These are phyloP conservation scores for Cordilura impudica DNA, from an alignment of 2,888 invertebrate species.

Conservation along the genomic window DNA sequence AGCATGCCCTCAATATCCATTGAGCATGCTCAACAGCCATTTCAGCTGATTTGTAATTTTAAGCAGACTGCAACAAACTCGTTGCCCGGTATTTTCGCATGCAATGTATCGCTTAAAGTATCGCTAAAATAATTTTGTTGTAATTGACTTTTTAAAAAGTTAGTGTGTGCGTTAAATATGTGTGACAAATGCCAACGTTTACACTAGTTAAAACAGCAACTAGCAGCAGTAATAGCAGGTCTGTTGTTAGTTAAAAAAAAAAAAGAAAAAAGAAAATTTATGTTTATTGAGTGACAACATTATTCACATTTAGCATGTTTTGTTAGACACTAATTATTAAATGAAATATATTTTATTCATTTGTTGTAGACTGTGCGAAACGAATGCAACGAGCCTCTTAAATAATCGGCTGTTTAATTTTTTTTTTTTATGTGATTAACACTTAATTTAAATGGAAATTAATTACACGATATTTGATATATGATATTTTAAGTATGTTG, in stretches of 20 bases:
- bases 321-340: constrained; percentile 23
- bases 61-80: constrained; percentile 10
- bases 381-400: neutral
- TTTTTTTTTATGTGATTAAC: constrained; percentile 32
- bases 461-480: constrained; percentile 50
- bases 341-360: neutral
- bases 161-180: constrained; percentile 26
- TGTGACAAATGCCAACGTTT: constrained; percentile 46
- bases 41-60: neutral
- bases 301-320: constrained; percentile 4
- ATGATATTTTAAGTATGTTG: neutral
- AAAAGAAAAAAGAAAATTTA: constrained; percentile 4
- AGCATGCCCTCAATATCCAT: constrained; percentile 25
- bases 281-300: constrained; percentile 42
- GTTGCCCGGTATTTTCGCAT: constrained; percentile 34
- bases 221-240: neutral
- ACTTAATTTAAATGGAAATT: constrained; percentile 55
- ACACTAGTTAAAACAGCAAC: constrained; percentile 13
- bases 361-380: neutral
- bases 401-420: constrained; percentile 12
- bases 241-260: neutral
- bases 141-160: neutral
- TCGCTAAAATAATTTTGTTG: constrained; percentile 24
- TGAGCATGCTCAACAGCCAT: constrained; percentile 46
- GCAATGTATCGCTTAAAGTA: constrained; percentile 28